Evolutionary conservation across 2,113 vertebrate genomes (phyloP).

Genomic region (Ailurus styani): DNA sequence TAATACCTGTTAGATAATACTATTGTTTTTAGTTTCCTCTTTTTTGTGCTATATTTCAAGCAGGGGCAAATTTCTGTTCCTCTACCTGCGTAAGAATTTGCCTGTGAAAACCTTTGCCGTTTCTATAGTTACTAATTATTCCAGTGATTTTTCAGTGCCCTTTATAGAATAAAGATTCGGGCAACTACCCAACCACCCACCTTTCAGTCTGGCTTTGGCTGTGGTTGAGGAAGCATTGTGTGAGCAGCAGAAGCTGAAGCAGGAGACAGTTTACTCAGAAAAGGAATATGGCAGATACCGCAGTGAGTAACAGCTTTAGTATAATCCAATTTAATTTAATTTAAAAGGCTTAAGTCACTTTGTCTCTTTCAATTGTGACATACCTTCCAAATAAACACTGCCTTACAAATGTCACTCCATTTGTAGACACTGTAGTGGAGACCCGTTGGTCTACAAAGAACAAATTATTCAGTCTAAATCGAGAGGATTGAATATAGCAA

Average conservation of each 20-base stretch:
- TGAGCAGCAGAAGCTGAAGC: not conserved
- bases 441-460: not conserved
- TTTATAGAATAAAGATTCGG: not conserved
- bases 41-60: constrained; percentile 20
- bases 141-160: not conserved
- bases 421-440: not conserved
- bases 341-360: not conserved
- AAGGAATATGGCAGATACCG: not conserved
- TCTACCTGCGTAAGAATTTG: not conserved
- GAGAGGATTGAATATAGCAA: constrained; percentile 6
- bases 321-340: not conserved
- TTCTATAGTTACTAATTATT: constrained; percentile 7
- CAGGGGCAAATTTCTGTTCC: not conserved
- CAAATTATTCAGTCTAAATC: not conserved
- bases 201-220: not conserved
- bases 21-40: constrained; percentile 5
- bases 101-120: not conserved
- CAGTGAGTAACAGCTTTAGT: not conserved
- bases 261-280: not conserved
- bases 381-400: not conserved
- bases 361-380: not conserved
- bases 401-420: not conserved
- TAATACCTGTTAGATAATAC: not conserved
- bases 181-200: not conserved
- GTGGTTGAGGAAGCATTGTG: not conserved